Evolutionary conservation across 2,113 vertebrate genomes (phyloP).

Genomic region (Hiodon tergisus): DNA sequence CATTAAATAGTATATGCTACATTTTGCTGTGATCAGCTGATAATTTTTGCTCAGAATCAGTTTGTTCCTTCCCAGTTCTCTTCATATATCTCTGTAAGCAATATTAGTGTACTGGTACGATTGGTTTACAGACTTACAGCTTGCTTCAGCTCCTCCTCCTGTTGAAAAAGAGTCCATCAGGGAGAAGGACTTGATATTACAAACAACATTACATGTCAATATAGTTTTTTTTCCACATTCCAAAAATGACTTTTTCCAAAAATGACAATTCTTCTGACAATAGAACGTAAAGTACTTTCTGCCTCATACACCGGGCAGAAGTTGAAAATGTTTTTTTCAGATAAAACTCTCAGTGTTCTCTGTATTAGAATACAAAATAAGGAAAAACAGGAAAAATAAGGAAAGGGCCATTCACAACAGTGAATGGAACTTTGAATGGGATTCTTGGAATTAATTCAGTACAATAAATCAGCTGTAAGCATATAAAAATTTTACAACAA

Average conservation of each 20-base stretch:
- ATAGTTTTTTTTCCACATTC: neutral
- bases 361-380: too few species aligned
- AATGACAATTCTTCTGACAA: neutral
- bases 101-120: slow-evolving; percentile 18
- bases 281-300: too few species aligned
- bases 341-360: too few species aligned
- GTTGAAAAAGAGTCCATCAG: slow-evolving; percentile 70
- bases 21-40: neutral
- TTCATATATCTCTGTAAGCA: slow-evolving; percentile 9
- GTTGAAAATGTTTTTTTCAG: too few species aligned
- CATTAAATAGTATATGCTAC: neutral
- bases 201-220: neutral
- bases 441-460: too few species aligned
- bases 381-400: too few species aligned
- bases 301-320: too few species aligned
- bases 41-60: neutral
- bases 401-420: too few species aligned
- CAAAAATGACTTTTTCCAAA: neutral
- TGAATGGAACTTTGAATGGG: too few species aligned
- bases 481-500: too few species aligned
- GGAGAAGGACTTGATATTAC: slow-evolving; percentile 12
- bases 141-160: slow-evolving; percentile 86
- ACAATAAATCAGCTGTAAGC: too few species aligned
- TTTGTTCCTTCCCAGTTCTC: slow-evolving; percentile 3
- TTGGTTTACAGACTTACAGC: slow-evolving; percentile 67